Evolutionary conservation across 1,140 invertebrate species (phyloP), one percentile per base, ranked within the genome.

Genomic region (Bombus haemorrhoidalis): DNA sequence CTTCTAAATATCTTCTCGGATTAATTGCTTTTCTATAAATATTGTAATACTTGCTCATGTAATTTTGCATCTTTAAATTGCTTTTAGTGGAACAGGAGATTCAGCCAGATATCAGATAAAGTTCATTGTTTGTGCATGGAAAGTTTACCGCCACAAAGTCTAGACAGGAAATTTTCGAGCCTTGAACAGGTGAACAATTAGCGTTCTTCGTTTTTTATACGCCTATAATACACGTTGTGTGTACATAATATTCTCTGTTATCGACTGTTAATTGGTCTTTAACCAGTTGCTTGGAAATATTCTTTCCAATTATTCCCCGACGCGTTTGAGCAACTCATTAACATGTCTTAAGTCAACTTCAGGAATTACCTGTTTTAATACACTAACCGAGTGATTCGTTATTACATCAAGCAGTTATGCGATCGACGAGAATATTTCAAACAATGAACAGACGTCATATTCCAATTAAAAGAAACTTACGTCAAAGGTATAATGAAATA

Each of bases 101-200:
- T 32, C 32, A 34, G 9, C 3, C 0, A 37, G 9, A 68, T 3
- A 34, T 2, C 4, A 6, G 18, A 22, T 22, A 22, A 37, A 34
- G 32, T 68, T 18, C 6, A 37, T 68, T 34, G 32, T 43, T 71
- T 25, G 25, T 62, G 32, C 32, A 15, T 77, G 75, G 75, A 59
- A 53, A 77, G 34, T 77, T 77, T 77, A 77, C 75, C 12, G 53
- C 12, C 37, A 9, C 28, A 13, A 0, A 32, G 75, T 66, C 57
- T 78, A 41, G 75, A 66, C 75, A 78, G 75, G 57, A 66, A 64
- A 62, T 79, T 79, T 79, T 41, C 10, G 62, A 79, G 32, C 77
- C n/a, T 79, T 47, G 41, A 68, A 53, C 43, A n/a, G 34, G 37
- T 64, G 59, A 64, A 41, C 34, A 71, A 80, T 80, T 80, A 80